Base-by-base conservation (phyloP, 1,140 invertebrate genomes). In the Drosophila bocqueti region DNA sequence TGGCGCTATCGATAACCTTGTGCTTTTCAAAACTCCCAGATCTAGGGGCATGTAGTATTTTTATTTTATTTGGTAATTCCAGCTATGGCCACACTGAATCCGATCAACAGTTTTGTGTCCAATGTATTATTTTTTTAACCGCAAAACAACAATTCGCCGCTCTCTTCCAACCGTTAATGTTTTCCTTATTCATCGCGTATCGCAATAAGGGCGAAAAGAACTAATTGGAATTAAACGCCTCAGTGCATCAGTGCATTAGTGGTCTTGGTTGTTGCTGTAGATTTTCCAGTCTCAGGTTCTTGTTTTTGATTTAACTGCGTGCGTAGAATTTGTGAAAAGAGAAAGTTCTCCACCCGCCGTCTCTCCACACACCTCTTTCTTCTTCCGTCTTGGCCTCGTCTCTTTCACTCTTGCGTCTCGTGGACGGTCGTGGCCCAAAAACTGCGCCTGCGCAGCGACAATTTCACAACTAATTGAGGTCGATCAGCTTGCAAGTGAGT, bases 271-370 rank as follows among this genome's bases (percentile, higher is more conserved):
- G 11, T 26, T 26, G 21, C 45, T 18, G 26, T 54, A 58, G 60
- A 46, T 50, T 45, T 43, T 18, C n/a, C 49, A 40, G 54, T 21
- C 10, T 38, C 26, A 36, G 29, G 15, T 52, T 68, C 26, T 55
- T 47, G 60, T 58, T 74, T 52, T 86, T 73, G 63, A 59, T 62
- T 58, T 57, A 45, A 43, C 61, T 81, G 69, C 85, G 81, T 90
- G 84, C 57, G 58, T 45, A 85, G 85, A 90, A 90, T 89, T 85
- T 85, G 84, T 90, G 85, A 89, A 89, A 89, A 89, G 85, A 89
- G 85, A 89, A 89, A 89, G 85, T 89, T 89, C 59, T 62, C 31
- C 74, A 38, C 24, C 38, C 61, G 49, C 49, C 31, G 16, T 34
- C 66, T 54, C 52, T 52, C 38, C 18, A 34, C 63, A 26, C 26